A percentile compares a stretch with the other conserved stretches of the same genome.
Evolutionary conservation across 1,140 invertebrate genomes (phyloP).

Genomic region (Drosophila ironensis): DNA sequence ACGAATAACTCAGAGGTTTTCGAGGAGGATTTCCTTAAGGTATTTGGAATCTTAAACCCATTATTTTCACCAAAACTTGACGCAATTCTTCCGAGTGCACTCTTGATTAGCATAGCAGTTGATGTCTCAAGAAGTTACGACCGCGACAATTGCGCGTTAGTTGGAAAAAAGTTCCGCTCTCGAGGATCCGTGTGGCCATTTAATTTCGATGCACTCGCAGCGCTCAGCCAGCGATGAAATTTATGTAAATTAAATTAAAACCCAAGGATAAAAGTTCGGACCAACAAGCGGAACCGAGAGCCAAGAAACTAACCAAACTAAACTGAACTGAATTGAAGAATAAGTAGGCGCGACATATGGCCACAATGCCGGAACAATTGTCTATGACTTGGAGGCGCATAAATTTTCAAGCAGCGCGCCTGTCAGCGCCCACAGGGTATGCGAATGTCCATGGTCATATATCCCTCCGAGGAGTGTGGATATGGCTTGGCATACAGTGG

Average conservation of each 20-base stretch:
- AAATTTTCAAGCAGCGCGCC: constrained; percentile 57
- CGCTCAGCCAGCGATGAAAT: constrained; percentile 70
- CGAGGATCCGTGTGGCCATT: constrained; percentile 10
- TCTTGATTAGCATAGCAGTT: constrained; percentile 57
- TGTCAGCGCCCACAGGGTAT: constrained; percentile 50
- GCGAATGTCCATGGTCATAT: no score
- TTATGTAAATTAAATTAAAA: constrained; percentile 74
- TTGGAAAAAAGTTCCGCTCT: constrained; percentile 20
- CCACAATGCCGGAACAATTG: constrained; percentile 33
- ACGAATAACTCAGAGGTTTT: no score
- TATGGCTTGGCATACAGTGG: background rate
- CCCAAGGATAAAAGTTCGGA: constrained; percentile 38
- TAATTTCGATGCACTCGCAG: constrained; percentile 2
- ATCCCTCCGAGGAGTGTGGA: background rate
- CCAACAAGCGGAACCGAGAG: constrained; percentile 72
- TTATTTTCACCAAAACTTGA: no score
- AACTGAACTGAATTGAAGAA: no score
- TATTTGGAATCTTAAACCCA: no score
- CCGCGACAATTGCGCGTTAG: constrained; percentile 45
- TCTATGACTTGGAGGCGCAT: constrained; percentile 51
- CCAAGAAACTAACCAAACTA: no score
- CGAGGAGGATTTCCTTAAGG: no score
- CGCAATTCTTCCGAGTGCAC: constrained; percentile 1
- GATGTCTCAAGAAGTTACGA: constrained; percentile 25
- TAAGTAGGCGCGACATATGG: constrained; percentile 52